Evolutionary conservation across 30 jellyfish, hydroid and myxozoan species (phyloP).

Genomic region (Aurelia aurita): DNA sequence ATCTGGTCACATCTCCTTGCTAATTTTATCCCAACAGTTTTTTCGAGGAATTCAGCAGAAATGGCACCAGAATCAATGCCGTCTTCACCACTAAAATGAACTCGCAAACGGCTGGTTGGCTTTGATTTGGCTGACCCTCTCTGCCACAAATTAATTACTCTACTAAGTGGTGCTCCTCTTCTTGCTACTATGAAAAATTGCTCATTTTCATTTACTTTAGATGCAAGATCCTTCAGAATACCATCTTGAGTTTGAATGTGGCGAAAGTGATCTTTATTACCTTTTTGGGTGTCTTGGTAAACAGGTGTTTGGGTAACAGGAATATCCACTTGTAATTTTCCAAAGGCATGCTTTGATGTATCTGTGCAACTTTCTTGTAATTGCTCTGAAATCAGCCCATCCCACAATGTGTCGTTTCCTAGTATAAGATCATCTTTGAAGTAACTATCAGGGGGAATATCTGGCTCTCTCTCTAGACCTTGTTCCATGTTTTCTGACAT

Average conservation of each 20-base stretch:
- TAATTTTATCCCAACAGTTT: too few relatives aligned
- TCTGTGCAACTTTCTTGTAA: too few relatives aligned
- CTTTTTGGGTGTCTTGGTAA: background rate
- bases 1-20: slow-evolving; percentile 25
- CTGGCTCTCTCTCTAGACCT: too few relatives aligned
- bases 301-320: too few relatives aligned
- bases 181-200: slow-evolving; percentile 13
- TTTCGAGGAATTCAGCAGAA: background rate
- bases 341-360: too few relatives aligned
- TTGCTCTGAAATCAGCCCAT: too few relatives aligned
- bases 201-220: slow-evolving; percentile 8
- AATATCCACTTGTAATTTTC: too few relatives aligned
- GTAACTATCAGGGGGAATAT: too few relatives aligned
- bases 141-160: slow-evolving; percentile 4
- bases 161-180: slow-evolving; percentile 9
- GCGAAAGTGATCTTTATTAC: background rate
- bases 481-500: background rate
- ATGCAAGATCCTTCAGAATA: slow-evolving; percentile 8
- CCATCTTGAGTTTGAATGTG: slow-evolving; percentile 5
- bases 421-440: too few relatives aligned
- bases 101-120: slow-evolving; percentile 25
- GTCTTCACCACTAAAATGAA: slow-evolving; percentile 50
- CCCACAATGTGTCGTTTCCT: too few relatives aligned
- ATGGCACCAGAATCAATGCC: slow-evolving; percentile 60
- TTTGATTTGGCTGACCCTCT: slow-evolving; percentile 10